Base-by-base conservation (phyloP, 2,797 vertebrate species). In the Petrocephalus sullivani region DNA sequence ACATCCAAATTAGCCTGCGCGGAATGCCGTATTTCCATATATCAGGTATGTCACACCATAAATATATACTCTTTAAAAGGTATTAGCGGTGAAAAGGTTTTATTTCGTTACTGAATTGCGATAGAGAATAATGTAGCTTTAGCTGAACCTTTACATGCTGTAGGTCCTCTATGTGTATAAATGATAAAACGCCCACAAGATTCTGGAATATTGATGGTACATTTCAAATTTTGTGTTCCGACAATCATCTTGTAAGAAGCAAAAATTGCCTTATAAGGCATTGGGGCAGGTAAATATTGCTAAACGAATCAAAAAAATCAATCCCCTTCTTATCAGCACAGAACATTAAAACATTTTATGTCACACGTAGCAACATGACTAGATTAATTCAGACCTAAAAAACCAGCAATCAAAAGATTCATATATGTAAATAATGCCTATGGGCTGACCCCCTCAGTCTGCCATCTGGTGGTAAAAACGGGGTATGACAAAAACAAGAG, bases 401-500 rank as follows among this genome's bases (percentile, higher is more conserved):
- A 33, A 71, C 12, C 19, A 87, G 14, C 8, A 75, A 53, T 75
- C 23, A 19, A 71, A 71, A 41, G 12, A 37, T 41, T 87, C 6
- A 61, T 60, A 37, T 86, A 86, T 85, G 33, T 37, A 37, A 89
- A 46, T 41, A 87, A 56, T 86, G 64, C 71, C n/a, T 41, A n/a
- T 19, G 33, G 10, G 46, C 57, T 87, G 21, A 37, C 86, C 71
- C 88, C 37, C 85, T 19, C 57, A 67, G 54, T 54, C 56, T 67
- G 71, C 88, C 88, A 75, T 89, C 88, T 89, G 86, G 56, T 87
- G 88, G 85, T 37, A 23, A 87, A 57, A 78, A 60, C 10, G 4
- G 53, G 56, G 5, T 46, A 89, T 60, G 56, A 89, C 88, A 89
- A 37, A 87, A 89, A 87, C 85, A 87, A 89, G 86, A 54, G 53